Evolutionary conservation across 2,113 vertebrate genomes (phyloP).

Genomic region (Brienomyrus brachyistius): DNA sequence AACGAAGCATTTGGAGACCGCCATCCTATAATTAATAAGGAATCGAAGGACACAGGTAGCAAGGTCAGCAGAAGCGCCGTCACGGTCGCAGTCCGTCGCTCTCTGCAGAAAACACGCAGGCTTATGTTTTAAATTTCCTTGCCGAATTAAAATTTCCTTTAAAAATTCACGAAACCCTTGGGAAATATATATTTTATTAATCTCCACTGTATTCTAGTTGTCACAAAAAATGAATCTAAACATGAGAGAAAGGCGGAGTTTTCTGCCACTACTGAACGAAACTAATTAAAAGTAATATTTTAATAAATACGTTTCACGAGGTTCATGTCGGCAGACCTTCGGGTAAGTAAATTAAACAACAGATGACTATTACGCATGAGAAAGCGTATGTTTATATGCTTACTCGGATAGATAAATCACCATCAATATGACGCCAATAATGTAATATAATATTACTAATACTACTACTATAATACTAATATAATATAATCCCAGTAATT

Average conservation of each 20-base stretch:
- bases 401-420: neutral
- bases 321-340: neutral
- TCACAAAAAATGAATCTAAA: neutral
- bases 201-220: neutral
- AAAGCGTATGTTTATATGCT: neutral
- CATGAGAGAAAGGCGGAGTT: neutral
- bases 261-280: neutral
- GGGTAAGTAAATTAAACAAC: neutral
- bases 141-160: neutral
- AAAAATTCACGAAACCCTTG: neutral
- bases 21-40: neutral
- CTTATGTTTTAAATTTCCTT: neutral
- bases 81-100: neutral
- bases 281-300: neutral
- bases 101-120: neutral
- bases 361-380: neutral
- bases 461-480: too few species aligned
- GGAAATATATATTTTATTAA: neutral
- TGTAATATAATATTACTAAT: too few species aligned
- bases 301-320: neutral
- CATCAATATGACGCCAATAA: neutral
- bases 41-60: neutral
- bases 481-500: neutral
- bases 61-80: neutral
- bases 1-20: neutral